Base-by-base conservation (phyloP, 1,140 invertebrate genomes). In the Zelostemma sp. region DNA sequence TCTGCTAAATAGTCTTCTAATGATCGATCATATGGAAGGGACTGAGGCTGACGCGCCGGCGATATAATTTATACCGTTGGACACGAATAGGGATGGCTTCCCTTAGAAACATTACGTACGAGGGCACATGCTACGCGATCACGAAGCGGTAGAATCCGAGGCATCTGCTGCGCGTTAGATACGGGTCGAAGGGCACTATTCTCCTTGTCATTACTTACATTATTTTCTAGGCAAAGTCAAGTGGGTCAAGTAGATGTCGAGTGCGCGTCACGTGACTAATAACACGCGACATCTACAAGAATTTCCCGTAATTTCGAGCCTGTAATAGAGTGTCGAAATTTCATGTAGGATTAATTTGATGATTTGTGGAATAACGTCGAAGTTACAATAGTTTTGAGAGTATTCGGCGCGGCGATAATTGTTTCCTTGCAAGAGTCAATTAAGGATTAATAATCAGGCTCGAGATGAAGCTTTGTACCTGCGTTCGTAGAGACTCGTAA, bases 11-110 rank as follows among this genome's bases (percentile, higher is more conserved):
- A 78, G 75, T 73, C 53, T 70, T 80, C 79, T 86, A 85, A 85
- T 84, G 83, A 86, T 86, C 83, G 81, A 86, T 86, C 84, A 80
- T 83, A 84, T 74, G 75, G 75, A 75, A 74, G 80, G 76, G 35
- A 53, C 82, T 86, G 84, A 73, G 66, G 63, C 58, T 84, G 84
- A 85, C 84, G 83, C 84, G 75, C 70, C 72, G 77, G 63, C 73
- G 77, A 80, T 82, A 84, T 85, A 86, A 86, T 85, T 85, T 86
- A 86, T 86, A 86, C 81, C 75, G 77, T 67, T 76, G 83, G 81
- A 82, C 81, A 82, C 54, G 69, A 28, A 46, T 45, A 75, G 78
- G 81, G 80, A 78, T 80, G 80, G 77, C 78, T 80, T 82, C 81
- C 80, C 81, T 79, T 72, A 68, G 70, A 65, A 73, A 35, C 41